Evolutionary conservation across 2,888 invertebrate species (phyloP), one percentile per base, ranked within the genome.

Genomic region (Margaritifera margaritifera): DNA sequence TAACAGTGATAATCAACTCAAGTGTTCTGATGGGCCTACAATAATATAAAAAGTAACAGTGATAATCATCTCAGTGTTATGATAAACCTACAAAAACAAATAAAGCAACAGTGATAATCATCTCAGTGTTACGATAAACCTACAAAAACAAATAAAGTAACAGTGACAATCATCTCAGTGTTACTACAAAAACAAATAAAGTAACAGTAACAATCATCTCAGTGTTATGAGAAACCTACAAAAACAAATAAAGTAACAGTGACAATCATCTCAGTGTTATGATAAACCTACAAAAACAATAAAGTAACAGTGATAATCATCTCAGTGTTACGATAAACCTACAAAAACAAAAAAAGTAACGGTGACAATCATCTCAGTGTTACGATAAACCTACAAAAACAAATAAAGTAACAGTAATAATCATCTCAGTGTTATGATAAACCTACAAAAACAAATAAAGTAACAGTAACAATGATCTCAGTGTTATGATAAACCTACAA

Each of bases 211-310:
- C 11, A 42, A 15, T 11, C 0, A 42, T 95, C 22, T 99, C 95
- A 90, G 99, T 99, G 89, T 99, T 99, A 18, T 97, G 93, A 18
- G 99, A 92, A 0, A 98, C 99, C 77, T 94, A 94, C 15, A 83
- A 80, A 15, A 42, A 69, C n/a, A 11, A 11, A 22, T 24, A 22
- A 4, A 56, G 22, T 4, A 56, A 19, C 24, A 56, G 11, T 56
- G 56, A 56, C 11, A 56, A 22, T 56, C 1, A 42, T n/a, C 11
- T 42, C 2, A 15, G 2, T 15, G 15, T 99, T 99, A 18, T 97
- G 93, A 18, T 99, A 92, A 0, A 98, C 99, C 77, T 94, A 94
- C 18, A 83, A 80, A 15, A 42, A 69, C 20, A 11, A 22, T 24
- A 22, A 11, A 55, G 22, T 18, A 55, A 18, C 11, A 55, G 2